A percentile compares a stretch with the other conserved stretches of the same genome.
These are phyloP conservation scores for Oreochromis aureus DNA, from an alignment of 2,113 vertebrate genomes.

Conservation along the genomic window DNA sequence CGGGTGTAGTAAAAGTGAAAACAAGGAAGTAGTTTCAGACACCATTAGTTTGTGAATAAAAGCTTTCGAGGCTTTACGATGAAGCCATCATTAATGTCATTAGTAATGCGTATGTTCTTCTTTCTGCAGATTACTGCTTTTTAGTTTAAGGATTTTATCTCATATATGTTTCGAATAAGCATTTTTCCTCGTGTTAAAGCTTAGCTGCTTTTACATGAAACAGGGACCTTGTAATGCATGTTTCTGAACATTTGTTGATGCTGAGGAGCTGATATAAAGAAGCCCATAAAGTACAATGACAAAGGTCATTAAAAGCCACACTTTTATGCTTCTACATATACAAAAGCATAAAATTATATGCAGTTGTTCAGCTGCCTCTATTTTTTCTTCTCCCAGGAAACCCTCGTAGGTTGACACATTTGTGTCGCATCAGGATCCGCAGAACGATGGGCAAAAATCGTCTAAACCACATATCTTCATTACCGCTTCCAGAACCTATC, in stretches of 20 bases:
- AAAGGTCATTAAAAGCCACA: background rate
- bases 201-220: background rate
- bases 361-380: background rate
- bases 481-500: constrained; percentile 84
- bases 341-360: background rate
- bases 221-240: background rate
- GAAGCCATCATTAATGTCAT: background rate
- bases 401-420: constrained; percentile 74
- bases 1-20: background rate
- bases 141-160: background rate
- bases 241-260: background rate
- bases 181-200: background rate
- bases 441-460: constrained; percentile 81
- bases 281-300: background rate
- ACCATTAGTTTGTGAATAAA: background rate
- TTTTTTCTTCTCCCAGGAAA: constrained; percentile 59
- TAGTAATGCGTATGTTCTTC: background rate
- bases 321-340: background rate
- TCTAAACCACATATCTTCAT: constrained; percentile 72
- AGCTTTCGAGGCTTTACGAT: background rate
- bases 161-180: background rate
- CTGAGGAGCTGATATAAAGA: background rate
- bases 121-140: background rate
- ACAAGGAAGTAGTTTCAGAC: background rate
- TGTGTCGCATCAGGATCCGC: constrained; percentile 86